Conservation (phyloP, 2,888 invertebrate species). For the Drosophila demipolita region DNA sequence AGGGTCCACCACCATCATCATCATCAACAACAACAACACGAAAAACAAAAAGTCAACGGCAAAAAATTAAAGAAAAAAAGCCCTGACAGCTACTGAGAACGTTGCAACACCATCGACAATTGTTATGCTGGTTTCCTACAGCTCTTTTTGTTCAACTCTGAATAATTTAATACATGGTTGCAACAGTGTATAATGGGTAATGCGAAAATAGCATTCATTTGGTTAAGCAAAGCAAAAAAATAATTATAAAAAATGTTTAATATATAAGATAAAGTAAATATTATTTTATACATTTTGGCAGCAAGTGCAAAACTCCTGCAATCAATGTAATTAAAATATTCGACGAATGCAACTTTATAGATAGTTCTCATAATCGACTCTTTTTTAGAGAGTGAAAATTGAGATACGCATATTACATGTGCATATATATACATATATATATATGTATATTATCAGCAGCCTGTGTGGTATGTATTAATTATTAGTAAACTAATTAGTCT, state of each 20-base stretch:
- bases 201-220: neutral
- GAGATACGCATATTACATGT: neutral
- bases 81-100: conserved; percentile 41
- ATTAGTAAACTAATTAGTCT: conserved; percentile 70
- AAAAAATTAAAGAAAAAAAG: conserved; percentile 24
- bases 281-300: neutral
- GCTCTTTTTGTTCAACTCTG: neutral
- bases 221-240: neutral
- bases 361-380: neutral
- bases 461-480: conserved; percentile 57
- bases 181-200: no score
- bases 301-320: neutral
- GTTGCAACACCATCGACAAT: conserved; percentile 31
- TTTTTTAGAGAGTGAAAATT: neutral
- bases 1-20: conserved; percentile 39
- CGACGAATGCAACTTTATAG: neutral
- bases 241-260: no score
- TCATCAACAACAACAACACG: conserved; percentile 20
- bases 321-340: neutral
- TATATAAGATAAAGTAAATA: neutral
- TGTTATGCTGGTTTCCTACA: conserved; percentile 12
- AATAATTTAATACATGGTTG: neutral
- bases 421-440: conserved; percentile 6
- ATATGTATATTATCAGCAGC: conserved; percentile 4
- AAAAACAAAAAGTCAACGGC: conserved; percentile 12